Percentiles rank a stretch among this genome's conserved stretches.
Evolutionary conservation across 2,113 vertebrate species (phyloP).

Genomic region (Aspidoscelis tigris): DNA sequence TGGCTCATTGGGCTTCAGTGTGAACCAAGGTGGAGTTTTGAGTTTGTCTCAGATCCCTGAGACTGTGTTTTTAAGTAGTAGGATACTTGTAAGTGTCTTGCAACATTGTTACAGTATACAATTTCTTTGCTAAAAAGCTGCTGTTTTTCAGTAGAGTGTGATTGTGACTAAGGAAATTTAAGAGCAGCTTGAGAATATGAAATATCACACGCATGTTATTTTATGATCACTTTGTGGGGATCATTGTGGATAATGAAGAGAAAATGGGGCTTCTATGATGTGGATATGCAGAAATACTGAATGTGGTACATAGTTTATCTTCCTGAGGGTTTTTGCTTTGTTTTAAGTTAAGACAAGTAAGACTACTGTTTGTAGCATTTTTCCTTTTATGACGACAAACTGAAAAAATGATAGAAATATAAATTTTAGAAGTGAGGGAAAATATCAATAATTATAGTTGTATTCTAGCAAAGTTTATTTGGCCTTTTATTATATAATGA

Average conservation of each 20-base stretch:
- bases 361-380: too few species aligned
- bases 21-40: too few species aligned
- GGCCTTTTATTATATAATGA: neutral
- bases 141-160: neutral
- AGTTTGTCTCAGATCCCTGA: too few species aligned
- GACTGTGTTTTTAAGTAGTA: too few species aligned
- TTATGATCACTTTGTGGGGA: neutral
- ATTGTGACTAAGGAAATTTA: neutral
- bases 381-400: too few species aligned
- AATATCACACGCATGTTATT: neutral
- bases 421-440: neutral
- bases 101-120: neutral
- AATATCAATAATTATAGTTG: neutral
- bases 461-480: neutral
- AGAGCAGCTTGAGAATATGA: neutral
- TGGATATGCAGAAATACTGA: neutral
- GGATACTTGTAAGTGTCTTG: neutral
- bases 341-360: neutral
- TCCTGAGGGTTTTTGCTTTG: neutral
- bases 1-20: too few species aligned
- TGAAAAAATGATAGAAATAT: neutral
- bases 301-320: neutral
- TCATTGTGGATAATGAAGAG: neutral
- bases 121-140: neutral
- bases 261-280: neutral